phyloP scores from a whole-genome alignment of 2,797 vertebrate species.

The Megalops cyprinoides region DNA sequence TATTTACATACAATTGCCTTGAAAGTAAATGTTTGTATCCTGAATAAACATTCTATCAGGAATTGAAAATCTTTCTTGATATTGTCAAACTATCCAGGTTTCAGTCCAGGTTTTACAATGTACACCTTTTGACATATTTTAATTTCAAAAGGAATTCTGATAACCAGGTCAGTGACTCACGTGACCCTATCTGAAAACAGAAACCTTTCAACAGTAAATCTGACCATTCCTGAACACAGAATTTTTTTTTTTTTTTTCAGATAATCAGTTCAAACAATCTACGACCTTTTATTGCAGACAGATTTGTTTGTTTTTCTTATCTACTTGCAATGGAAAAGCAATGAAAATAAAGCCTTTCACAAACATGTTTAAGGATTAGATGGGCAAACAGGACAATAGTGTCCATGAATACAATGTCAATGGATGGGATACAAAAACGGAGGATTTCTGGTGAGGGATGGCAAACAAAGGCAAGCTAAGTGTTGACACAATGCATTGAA shows the following conservation, averaged over 20 bases:
- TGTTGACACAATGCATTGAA: not conserved
- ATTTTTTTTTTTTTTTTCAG: too few relatives aligned
- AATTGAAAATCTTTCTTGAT: too few relatives aligned
- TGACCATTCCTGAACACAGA: too few relatives aligned
- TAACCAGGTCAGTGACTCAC: not conserved
- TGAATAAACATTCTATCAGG: too few relatives aligned
- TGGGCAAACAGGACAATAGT: not conserved
- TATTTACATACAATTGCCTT: too few relatives aligned
- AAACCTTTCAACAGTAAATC: too few relatives aligned
- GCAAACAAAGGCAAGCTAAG: not conserved
- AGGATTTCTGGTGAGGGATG: conserved; percentile 7
- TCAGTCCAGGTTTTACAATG: conserved; percentile 15
- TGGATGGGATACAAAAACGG: not conserved
- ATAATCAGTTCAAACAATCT: too few relatives aligned
- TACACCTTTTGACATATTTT: conserved; percentile 12
- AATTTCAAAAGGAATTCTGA: conserved; percentile 1
- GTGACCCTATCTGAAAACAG: too few relatives aligned
- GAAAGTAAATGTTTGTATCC: too few relatives aligned
- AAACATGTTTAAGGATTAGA: conserved; percentile 27
- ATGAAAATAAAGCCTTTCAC: not conserved
- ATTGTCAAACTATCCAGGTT: too few relatives aligned
- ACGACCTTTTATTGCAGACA: too few relatives aligned
- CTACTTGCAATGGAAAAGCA: not conserved
- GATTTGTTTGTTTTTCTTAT: not conserved
- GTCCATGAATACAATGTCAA: conserved; percentile 14